Conservation (phyloP, 2,113 vertebrate genomes). For the Cinclus cinclus region DNA sequence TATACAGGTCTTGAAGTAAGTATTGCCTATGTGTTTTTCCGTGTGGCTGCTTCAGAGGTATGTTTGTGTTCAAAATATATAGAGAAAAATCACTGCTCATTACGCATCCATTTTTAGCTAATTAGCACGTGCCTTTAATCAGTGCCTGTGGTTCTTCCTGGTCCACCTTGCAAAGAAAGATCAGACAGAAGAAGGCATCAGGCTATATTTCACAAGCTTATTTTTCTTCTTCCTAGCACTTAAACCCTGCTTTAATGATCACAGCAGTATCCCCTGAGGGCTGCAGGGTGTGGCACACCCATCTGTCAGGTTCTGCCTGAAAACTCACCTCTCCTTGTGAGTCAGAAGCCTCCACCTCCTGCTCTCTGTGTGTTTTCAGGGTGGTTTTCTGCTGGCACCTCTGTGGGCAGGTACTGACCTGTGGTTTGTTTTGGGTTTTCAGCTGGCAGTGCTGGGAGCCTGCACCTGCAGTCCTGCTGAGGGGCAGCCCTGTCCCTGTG, state of each 20-base stretch:
- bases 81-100: neutral
- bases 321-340: rapidly evolving
- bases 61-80: neutral
- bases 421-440: slow-evolving; percentile 12
- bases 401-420: neutral
- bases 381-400: neutral
- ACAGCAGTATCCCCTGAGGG: neutral
- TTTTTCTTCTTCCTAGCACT: neutral
- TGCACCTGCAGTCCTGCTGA: slow-evolving; percentile 75
- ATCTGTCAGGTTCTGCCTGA: neutral
- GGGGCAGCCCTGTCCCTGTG: slow-evolving; percentile 81
- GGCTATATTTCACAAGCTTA: neutral
- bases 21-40: neutral
- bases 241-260: neutral
- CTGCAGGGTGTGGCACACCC: neutral
- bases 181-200: neutral
- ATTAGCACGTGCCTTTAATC: neutral
- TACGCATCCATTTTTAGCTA: neutral
- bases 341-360: neutral
- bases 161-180: neutral
- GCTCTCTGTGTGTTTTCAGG: neutral
- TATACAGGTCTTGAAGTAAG: slow-evolving; percentile 82
- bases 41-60: neutral
- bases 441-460: slow-evolving; percentile 86
- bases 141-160: neutral